Evolutionary conservation across 2,888 invertebrate genomes (phyloP).

Genomic region (Linnaemya tessellans): DNA sequence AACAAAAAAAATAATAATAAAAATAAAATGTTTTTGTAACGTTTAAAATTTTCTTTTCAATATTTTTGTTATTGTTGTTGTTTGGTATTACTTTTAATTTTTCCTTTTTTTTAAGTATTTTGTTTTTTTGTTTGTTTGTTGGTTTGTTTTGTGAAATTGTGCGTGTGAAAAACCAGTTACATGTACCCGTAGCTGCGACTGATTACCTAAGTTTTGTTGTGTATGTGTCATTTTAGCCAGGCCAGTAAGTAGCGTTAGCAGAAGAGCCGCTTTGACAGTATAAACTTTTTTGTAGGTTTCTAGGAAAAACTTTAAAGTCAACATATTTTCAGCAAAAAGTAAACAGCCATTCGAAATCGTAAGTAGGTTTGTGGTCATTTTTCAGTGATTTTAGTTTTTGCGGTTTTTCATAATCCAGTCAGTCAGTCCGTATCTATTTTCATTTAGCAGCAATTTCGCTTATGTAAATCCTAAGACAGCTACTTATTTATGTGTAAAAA

Average conservation of each 20-base stretch:
- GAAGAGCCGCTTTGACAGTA: conserved; percentile 1
- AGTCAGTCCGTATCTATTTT: conserved; percentile 33
- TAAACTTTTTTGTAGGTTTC: conserved; percentile 58
- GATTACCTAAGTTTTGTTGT: conserved; percentile 68
- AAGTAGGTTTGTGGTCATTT: conserved; percentile 63
- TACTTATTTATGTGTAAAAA: background rate
- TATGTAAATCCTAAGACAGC: conserved; percentile 53
- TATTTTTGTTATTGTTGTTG: conserved; percentile 1
- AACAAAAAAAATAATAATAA: conserved; percentile 9
- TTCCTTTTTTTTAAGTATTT: too few relatives aligned
- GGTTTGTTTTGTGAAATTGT: conserved; percentile 66
- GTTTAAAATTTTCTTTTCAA: conserved; percentile 40
- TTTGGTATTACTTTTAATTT: conserved; percentile 15
- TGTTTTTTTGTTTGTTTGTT: too few relatives aligned
- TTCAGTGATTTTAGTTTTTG: conserved; percentile 26
- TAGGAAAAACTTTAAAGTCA: conserved; percentile 48
- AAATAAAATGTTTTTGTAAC: conserved; percentile 18
- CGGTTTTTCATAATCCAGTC: conserved; percentile 34
- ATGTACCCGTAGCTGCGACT: conserved; percentile 37
- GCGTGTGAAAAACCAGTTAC: conserved; percentile 69
- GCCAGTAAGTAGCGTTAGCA: conserved; percentile 1
- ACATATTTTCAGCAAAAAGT: background rate
- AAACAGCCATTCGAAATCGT: conserved; percentile 28
- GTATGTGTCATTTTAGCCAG: conserved; percentile 54
- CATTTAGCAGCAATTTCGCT: conserved; percentile 42